These are phyloP conservation scores for Syritta pipiens DNA, from an alignment of 2,888 invertebrate species.

Conservation along the genomic window DNA sequence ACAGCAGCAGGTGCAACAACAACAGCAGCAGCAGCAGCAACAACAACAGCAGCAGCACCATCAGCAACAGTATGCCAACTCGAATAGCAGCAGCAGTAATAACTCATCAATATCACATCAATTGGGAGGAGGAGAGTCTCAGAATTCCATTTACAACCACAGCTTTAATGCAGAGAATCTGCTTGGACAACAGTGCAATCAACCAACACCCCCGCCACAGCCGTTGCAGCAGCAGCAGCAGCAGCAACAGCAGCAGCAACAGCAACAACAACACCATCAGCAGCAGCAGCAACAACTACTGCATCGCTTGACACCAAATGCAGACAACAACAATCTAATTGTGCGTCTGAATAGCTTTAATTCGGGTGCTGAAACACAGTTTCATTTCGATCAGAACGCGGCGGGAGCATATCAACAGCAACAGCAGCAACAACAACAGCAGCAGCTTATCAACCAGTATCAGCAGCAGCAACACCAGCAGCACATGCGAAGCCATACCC, in stretches of 20 bases:
- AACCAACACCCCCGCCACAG: slow-evolving; percentile 72
- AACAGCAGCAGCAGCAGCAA: slow-evolving; percentile 59
- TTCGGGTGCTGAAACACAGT: slow-evolving; percentile 74
- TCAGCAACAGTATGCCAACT: slow-evolving; percentile 72
- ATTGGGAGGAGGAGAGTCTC: slow-evolving; percentile 77
- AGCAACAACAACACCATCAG: slow-evolving; percentile 70
- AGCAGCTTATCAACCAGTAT: slow-evolving; percentile 69
- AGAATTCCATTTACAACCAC: slow-evolving; percentile 78
- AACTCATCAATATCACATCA: slow-evolving; percentile 78
- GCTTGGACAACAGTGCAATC: slow-evolving; percentile 73
- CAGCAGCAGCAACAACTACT: slow-evolving; percentile 71
- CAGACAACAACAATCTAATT: slow-evolving; percentile 74
- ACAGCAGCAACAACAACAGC: slow-evolving; percentile 75
- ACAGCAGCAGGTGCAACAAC: slow-evolving; percentile 71
- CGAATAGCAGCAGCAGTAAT: slow-evolving; percentile 77
- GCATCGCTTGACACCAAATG: slow-evolving; percentile 75
- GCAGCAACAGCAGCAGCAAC: slow-evolving; percentile 70
- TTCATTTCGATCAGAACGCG: slow-evolving; percentile 75
- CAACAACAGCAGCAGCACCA: slow-evolving; percentile 74
- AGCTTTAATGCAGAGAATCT: slow-evolving; percentile 77
- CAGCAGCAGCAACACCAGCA: slow-evolving; percentile 73
- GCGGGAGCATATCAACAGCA: slow-evolving; percentile 76
- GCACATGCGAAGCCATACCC: slow-evolving; percentile 73
- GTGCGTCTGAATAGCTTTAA: slow-evolving; percentile 77
- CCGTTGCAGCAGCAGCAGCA: slow-evolving; percentile 62